A percentile compares a stretch with the other conserved stretches of the same genome.
Evolutionary conservation across 2,888 invertebrate species (phyloP).

Genomic region (Apamea crenata): DNA sequence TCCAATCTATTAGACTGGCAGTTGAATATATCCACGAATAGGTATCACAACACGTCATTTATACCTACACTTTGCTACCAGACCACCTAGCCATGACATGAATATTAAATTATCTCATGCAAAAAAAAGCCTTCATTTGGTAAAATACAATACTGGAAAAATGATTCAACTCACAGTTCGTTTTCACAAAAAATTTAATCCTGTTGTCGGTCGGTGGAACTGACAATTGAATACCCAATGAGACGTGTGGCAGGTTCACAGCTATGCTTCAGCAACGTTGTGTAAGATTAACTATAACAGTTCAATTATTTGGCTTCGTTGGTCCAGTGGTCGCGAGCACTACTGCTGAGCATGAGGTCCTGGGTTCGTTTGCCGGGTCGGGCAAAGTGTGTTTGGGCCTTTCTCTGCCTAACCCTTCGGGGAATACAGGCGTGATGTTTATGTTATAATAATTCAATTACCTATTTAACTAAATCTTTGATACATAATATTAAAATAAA

Average conservation of each 20-base stretch:
- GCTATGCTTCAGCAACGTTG: background rate
- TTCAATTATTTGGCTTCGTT: background rate
- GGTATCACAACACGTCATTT: background rate
- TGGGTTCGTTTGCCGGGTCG: no score
- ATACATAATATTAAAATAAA: background rate
- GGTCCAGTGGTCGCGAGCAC: background rate
- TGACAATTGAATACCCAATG: conserved; percentile 15
- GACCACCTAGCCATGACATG: background rate
- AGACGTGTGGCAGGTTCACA: background rate
- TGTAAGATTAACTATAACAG: background rate
- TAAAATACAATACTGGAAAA: background rate
- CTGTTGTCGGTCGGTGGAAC: conserved; percentile 2
- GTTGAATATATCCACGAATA: background rate
- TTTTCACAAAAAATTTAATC: background rate
- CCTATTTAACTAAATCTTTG: background rate
- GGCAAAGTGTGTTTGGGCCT: background rate
- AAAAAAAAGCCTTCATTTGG: background rate
- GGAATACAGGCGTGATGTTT: background rate
- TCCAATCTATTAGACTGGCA: background rate
- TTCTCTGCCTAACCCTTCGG: no score
- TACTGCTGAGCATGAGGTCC: no score
- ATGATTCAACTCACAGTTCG: background rate
- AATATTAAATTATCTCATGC: background rate
- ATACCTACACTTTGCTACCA: background rate
- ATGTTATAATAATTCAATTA: background rate